These are phyloP conservation scores for Sminthurinus signatus DNA, from an alignment of 1,140 invertebrate species.

Conservation along the genomic window DNA sequence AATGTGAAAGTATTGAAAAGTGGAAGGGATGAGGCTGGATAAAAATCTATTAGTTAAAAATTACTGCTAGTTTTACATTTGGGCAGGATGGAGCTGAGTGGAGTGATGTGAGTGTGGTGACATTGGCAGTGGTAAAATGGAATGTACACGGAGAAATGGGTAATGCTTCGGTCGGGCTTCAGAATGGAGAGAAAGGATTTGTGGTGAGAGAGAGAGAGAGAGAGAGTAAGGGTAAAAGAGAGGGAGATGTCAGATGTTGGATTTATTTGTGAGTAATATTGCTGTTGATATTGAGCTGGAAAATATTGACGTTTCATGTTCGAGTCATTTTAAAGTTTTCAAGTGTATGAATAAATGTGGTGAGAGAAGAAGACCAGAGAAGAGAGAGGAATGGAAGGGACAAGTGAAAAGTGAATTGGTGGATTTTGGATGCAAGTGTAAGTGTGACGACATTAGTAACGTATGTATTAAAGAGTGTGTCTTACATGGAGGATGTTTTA, in stretches of 20 bases:
- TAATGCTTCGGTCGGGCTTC: background rate
- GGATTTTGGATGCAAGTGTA: too few relatives aligned
- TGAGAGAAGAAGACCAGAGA: too few relatives aligned
- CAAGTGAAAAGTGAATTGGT: too few relatives aligned
- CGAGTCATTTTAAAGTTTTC: slow-evolving; percentile 18
- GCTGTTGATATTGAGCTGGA: slow-evolving; percentile 4
- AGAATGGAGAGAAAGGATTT: background rate
- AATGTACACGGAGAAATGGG: background rate
- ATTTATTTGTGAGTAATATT: slow-evolving; percentile 3
- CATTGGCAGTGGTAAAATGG: background rate
- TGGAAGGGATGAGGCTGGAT: too few relatives aligned
- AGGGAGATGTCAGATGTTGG: slow-evolving; percentile 4
- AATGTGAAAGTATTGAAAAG: too few relatives aligned
- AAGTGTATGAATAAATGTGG: background rate
- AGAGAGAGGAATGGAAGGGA: too few relatives aligned
- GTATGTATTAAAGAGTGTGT: background rate
- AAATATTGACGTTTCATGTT: slow-evolving; percentile 21
- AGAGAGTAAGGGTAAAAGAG: background rate
- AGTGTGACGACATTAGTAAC: slow-evolving; percentile 11
- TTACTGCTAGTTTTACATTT: too few relatives aligned
- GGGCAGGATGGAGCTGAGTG: too few relatives aligned
- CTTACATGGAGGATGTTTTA: background rate
- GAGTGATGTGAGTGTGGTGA: background rate
- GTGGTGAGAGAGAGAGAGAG: background rate
- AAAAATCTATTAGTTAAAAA: background rate